Conservation (phyloP, 2,888 invertebrate species). For the Kuschelorhynchus macadamiae region DNA sequence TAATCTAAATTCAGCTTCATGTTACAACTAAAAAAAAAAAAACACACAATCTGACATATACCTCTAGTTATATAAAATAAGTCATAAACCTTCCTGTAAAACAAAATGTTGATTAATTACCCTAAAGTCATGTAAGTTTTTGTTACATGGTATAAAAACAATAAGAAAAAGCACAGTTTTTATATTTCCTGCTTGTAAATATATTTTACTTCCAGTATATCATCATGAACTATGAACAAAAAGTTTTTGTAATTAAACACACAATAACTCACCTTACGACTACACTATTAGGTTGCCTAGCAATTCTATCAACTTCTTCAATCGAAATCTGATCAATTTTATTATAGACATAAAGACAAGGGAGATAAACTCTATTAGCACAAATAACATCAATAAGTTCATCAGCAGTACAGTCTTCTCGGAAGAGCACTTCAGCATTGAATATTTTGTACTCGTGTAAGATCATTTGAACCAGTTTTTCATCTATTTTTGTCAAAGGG, state of each 20-base stretch:
- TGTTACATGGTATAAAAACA: no score
- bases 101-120: no score
- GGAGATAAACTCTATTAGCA: slow-evolving; percentile 95
- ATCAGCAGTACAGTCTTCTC: slow-evolving; percentile 96
- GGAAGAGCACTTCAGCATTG: slow-evolving; percentile 94
- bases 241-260: no score
- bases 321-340: slow-evolving; percentile 99
- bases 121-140: no score
- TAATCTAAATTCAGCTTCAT: slow-evolving; percentile 98
- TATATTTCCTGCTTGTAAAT: no score
- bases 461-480: slow-evolving; percentile 98
- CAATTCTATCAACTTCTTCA: slow-evolving; percentile 97
- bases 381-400: slow-evolving; percentile 98
- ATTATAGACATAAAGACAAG: slow-evolving; percentile 98
- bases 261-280: slow-evolving; percentile 94
- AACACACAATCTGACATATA: no score
- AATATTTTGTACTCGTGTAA: slow-evolving; percentile 99
- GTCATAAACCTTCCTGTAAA: no score
- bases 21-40: slow-evolving; percentile 87
- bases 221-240: no score
- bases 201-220: no score
- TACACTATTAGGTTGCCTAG: slow-evolving; percentile 87
- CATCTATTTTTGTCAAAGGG: slow-evolving; percentile 91
- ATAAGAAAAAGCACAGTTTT: no score
- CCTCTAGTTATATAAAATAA: no score